Percentiles rank a stretch among this genome's conserved stretches.
Conservation (phyloP, 2,797 vertebrate species). For the Poeciliopsis infans region DNA sequence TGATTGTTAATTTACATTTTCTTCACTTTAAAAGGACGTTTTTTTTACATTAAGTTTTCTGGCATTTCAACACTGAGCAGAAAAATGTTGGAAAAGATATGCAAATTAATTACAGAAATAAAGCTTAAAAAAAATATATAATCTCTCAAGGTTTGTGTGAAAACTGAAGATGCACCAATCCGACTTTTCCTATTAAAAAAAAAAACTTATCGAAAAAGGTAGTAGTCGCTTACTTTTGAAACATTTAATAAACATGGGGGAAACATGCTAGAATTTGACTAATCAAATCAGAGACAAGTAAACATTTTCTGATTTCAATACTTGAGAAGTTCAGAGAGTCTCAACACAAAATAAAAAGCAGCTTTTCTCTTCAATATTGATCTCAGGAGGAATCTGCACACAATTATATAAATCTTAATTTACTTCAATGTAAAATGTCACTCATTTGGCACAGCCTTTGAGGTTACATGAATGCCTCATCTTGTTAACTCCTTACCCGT, state of each 20-base stretch:
- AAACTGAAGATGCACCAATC: neutral
- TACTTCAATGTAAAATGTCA: neutral
- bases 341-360: too few relatives aligned
- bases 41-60: neutral
- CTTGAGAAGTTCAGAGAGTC: too few relatives aligned
- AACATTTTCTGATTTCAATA: too few relatives aligned
- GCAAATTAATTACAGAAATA: neutral
- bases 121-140: neutral
- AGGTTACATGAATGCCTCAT: slow-evolving; percentile 61
- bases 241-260: too few relatives aligned
- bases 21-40: neutral
- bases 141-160: neutral
- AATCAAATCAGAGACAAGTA: too few relatives aligned
- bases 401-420: too few relatives aligned
- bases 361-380: too few relatives aligned
- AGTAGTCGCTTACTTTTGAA: too few relatives aligned
- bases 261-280: too few relatives aligned
- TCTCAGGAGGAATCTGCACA: too few relatives aligned
- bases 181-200: neutral
- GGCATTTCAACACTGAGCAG: neutral
- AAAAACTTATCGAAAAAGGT: too few relatives aligned
- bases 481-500: slow-evolving; percentile 79
- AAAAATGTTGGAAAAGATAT: neutral
- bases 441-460: neutral
- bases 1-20: neutral